phyloP scores from a whole-genome alignment of 2,113 vertebrate genomes.

The Pseudopodoces humilis region DNA sequence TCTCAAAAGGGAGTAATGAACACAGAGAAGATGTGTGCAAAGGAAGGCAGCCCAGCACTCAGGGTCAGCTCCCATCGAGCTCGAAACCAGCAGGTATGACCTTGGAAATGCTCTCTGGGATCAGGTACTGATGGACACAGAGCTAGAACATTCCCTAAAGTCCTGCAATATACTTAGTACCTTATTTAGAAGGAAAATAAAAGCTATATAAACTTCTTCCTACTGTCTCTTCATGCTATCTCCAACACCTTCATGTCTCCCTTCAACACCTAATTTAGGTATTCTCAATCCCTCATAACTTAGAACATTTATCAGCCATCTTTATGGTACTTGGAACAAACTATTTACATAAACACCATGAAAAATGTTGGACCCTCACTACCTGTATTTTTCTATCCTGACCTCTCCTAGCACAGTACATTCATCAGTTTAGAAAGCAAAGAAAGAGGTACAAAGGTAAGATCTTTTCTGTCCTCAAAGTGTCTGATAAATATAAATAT shows the following conservation, averaged over 20 bases:
- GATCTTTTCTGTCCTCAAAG: conserved; percentile 52
- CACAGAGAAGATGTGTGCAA: neutral
- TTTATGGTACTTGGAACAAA: neutral
- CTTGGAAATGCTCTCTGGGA: neutral
- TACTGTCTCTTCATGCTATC: neutral
- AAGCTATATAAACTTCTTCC: neutral
- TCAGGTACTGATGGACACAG: neutral
- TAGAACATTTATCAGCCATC: neutral
- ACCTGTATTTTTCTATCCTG: conserved; percentile 37
- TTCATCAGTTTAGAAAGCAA: conserved; percentile 47
- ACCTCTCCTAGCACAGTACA: conserved; percentile 35
- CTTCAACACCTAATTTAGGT: neutral
- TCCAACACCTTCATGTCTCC: neutral
- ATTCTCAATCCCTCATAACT: neutral
- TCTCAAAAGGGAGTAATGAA: neutral
- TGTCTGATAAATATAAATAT: conserved; percentile 68
- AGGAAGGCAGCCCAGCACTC: neutral
- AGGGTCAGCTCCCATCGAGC: rapidly evolving
- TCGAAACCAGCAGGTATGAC: rapidly evolving
- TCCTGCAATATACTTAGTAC: neutral
- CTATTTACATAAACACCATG: conserved; percentile 47
- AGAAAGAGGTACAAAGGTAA: conserved; percentile 40
- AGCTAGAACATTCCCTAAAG: neutral
- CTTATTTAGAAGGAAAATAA: neutral
- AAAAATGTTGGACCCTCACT: neutral